Evolutionary conservation across 2,888 invertebrate species (phyloP).

Genomic region (Lacanobia oleracea): DNA sequence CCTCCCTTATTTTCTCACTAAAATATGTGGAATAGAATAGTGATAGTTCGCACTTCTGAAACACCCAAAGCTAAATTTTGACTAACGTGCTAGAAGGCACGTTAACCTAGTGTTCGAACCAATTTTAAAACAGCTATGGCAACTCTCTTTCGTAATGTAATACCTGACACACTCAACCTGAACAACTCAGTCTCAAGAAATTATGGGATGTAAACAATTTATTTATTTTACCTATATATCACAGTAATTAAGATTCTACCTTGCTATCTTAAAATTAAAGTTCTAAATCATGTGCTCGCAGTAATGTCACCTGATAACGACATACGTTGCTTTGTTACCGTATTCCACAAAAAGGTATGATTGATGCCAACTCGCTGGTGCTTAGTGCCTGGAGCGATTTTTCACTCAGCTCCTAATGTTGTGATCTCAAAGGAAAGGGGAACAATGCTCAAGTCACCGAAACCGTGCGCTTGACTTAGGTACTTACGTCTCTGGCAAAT

Average conservation of each 20-base stretch:
- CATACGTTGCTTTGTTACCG: constrained; percentile 52
- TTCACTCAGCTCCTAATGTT: constrained; percentile 58
- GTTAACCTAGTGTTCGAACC: too few relatives aligned
- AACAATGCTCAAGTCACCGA: constrained; percentile 39
- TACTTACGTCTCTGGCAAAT: not conserved
- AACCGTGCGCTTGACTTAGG: constrained; percentile 9
- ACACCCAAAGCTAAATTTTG: too few relatives aligned
- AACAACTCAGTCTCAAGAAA: not conserved
- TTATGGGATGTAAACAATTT: not conserved
- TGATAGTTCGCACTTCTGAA: too few relatives aligned
- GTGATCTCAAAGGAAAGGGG: constrained; percentile 55
- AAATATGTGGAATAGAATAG: too few relatives aligned
- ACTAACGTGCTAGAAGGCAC: too few relatives aligned
- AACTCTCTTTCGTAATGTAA: too few relatives aligned
- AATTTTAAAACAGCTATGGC: too few relatives aligned
- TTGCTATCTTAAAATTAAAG: constrained; percentile 4
- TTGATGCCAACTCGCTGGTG: constrained; percentile 63
- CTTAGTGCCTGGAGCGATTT: constrained; percentile 60
- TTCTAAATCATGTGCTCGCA: constrained; percentile 28
- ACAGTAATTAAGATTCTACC: constrained; percentile 8
- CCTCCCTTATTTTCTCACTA: too few relatives aligned
- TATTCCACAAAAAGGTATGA: constrained; percentile 66
- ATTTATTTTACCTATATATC: not conserved
- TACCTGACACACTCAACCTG: too few relatives aligned
- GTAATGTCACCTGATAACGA: constrained; percentile 44